Percentiles rank a stretch among this genome's conserved stretches.
Conservation (phyloP, 2,888 invertebrate genomes). For the Unio delphinus region DNA sequence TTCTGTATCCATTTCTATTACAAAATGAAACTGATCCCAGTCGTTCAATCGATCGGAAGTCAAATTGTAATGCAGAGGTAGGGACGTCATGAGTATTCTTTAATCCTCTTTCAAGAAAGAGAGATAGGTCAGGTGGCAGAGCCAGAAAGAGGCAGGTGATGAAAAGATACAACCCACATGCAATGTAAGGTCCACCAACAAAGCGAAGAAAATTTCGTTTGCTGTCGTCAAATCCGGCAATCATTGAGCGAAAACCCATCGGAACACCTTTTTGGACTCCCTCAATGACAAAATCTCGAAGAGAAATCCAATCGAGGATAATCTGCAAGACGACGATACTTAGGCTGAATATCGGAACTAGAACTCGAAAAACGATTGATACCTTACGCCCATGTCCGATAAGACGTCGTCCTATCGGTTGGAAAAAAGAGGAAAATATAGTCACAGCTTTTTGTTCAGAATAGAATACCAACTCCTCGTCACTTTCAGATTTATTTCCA, state of each 20-base stretch:
- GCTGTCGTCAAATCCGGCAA: conserved; percentile 30
- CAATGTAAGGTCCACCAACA: conserved; percentile 33
- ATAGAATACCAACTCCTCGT: not conserved
- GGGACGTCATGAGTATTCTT: conserved; percentile 7
- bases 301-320: conserved; percentile 16
- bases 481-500: not conserved
- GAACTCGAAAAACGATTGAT: conserved; percentile 14
- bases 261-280: conserved; percentile 31
- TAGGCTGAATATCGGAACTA: conserved; percentile 18
- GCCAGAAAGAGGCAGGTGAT: conserved; percentile 14
- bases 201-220: conserved; percentile 23
- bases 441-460: not conserved
- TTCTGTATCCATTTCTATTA: conserved; percentile 15
- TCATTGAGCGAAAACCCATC: conserved; percentile 34
- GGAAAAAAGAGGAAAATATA: no score
- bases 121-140: conserved; percentile 20
- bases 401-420: not conserved
- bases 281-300: conserved; percentile 17
- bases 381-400: not conserved
- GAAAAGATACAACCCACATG: conserved; percentile 18
- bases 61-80: conserved; percentile 6
- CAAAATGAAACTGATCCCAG: conserved; percentile 19
- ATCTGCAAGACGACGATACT: conserved; percentile 25
- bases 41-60: conserved; percentile 6
- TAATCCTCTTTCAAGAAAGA: conserved; percentile 18